Conservation (phyloP, 2,888 invertebrate species). For the Panorpa germanica region DNA sequence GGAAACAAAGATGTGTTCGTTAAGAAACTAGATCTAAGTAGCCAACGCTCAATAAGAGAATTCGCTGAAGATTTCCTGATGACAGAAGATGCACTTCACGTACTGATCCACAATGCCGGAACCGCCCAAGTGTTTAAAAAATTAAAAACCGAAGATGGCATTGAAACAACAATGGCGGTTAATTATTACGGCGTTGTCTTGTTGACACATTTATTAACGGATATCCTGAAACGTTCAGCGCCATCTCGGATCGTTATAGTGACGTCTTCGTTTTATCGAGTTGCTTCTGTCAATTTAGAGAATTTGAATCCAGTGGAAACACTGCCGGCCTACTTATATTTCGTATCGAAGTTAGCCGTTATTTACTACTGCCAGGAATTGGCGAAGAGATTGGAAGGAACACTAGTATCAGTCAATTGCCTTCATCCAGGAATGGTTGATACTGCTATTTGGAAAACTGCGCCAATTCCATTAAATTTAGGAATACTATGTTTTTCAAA, state of each 20-base stretch:
- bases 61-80: constrained; percentile 68
- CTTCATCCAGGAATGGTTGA: constrained; percentile 52
- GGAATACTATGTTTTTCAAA: constrained; percentile 43
- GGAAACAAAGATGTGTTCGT: constrained; percentile 52
- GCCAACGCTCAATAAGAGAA: constrained; percentile 55
- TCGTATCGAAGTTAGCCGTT: constrained; percentile 65
- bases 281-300: constrained; percentile 41
- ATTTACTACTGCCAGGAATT: constrained; percentile 53
- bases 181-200: constrained; percentile 91
- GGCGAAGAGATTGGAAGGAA: constrained; percentile 27
- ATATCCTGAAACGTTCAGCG: constrained; percentile 50
- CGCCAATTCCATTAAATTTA: constrained; percentile 56
- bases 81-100: constrained; percentile 54
- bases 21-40: constrained; percentile 60
- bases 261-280: constrained; percentile 40
- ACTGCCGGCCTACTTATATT: constrained; percentile 47
- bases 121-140: constrained; percentile 52
- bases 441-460: constrained; percentile 64
- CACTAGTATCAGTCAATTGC: constrained; percentile 44
- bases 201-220: constrained; percentile 74
- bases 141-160: constrained; percentile 55
- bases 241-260: constrained; percentile 53
- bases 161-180: constrained; percentile 81
- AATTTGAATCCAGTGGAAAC: constrained; percentile 46
- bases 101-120: constrained; percentile 80